Evolutionary conservation across 2,888 invertebrate genomes (phyloP).

Genomic region (Watsonalla binaria): DNA sequence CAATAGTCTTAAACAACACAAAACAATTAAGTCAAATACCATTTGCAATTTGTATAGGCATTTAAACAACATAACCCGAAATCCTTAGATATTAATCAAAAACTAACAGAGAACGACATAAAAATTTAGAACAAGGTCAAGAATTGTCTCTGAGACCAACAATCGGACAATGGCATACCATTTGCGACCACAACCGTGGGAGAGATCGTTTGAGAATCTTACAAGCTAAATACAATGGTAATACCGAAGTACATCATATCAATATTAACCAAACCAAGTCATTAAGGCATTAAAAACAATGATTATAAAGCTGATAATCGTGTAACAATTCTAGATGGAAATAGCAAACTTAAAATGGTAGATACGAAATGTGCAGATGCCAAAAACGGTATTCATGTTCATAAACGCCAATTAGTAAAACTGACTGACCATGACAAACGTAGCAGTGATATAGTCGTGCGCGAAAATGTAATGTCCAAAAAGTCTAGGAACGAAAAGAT

Average conservation of each 20-base stretch:
- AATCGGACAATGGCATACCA: constrained; percentile 59
- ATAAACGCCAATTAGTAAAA: constrained; percentile 34
- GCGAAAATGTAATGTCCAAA: constrained; percentile 1
- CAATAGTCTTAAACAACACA: neutral
- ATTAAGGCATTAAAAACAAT: neutral
- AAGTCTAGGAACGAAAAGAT: neutral
- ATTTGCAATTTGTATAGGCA: neutral
- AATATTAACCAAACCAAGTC: constrained; percentile 22
- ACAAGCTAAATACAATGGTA: constrained; percentile 38
- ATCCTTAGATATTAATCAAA: constrained; percentile 11
- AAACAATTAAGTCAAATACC: neutral
- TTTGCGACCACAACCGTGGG: constrained; percentile 58
- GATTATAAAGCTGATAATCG: constrained; percentile 15
- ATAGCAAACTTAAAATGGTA: constrained; percentile 17
- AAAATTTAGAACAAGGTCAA: constrained; percentile 69
- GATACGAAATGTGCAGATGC: constrained; percentile 32
- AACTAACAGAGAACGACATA: constrained; percentile 32
- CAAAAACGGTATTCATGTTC: constrained; percentile 33
- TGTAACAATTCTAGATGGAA: constrained; percentile 9
- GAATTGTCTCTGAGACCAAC: constrained; percentile 60
- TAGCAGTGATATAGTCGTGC: constrained; percentile 13
- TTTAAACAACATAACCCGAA: constrained; percentile 3
- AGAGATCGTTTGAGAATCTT: constrained; percentile 55
- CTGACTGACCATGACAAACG: constrained; percentile 28
- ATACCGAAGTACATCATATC: constrained; percentile 31